Evolutionary conservation across 2,113 vertebrate genomes (phyloP).

Genomic region (Gopherus evgoodei): DNA sequence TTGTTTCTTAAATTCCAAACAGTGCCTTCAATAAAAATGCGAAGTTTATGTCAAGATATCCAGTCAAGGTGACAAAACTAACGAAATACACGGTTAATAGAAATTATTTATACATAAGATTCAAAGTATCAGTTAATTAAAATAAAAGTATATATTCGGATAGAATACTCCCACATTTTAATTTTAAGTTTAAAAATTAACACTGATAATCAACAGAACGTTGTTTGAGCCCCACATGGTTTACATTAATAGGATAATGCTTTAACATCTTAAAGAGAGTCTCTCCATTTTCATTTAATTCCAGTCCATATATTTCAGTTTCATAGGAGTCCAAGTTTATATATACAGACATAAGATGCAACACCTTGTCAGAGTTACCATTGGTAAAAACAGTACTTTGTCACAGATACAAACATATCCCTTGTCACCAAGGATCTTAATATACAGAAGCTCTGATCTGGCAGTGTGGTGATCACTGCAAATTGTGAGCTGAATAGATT

Average conservation of each 20-base stretch:
- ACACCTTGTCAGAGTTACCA: background rate
- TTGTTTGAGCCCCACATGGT: background rate
- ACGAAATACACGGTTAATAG: background rate
- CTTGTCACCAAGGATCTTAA: conserved; percentile 1
- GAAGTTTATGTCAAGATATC: background rate
- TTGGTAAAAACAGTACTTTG: conserved; percentile 17
- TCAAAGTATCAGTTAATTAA: background rate
- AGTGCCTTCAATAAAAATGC: background rate
- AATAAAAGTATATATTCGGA: background rate
- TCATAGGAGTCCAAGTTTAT: background rate
- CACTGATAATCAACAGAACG: background rate
- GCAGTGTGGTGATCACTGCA: conserved; percentile 24
- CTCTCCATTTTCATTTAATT: background rate
- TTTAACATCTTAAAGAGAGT: background rate
- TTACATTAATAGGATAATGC: background rate
- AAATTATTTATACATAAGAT: background rate
- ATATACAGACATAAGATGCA: background rate
- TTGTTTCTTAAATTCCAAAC: background rate
- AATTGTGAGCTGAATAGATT: conserved; percentile 44
- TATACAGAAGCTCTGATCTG: background rate
- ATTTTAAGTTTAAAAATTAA: background rate
- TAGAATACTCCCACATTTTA: background rate
- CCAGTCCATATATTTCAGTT: background rate
- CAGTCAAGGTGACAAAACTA: background rate
- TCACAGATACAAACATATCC: background rate